Conservation (phyloP, 2,888 invertebrate genomes). For the Zelleria hepariella region DNA sequence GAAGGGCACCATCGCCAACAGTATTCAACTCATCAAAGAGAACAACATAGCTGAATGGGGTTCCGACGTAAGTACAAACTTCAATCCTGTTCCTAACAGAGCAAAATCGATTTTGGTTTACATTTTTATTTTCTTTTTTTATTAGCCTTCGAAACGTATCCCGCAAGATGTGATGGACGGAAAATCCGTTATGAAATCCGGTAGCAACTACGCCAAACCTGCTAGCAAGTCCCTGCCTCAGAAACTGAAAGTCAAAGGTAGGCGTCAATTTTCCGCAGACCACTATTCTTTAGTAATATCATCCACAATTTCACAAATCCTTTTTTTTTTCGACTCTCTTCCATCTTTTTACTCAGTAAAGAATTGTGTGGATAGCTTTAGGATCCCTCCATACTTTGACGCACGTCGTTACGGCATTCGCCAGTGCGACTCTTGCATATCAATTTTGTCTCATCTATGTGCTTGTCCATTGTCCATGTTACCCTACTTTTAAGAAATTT, state of each 20-base stretch:
- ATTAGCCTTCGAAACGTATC: slow-evolving; percentile 58
- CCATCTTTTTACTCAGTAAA: no score
- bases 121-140: slow-evolving; percentile 12
- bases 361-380: no score
- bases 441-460: no score
- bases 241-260: slow-evolving; percentile 62
- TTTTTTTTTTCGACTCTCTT: slow-evolving; percentile 7
- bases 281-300: no score
- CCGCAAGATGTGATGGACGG: slow-evolving; percentile 71
- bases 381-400: no score
- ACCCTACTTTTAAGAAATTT: no score
- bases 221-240: slow-evolving; percentile 47
- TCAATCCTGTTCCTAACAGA: background rate
- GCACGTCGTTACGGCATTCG: no score
- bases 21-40: slow-evolving; percentile 76
- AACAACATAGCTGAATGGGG: slow-evolving; percentile 89
- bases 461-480: no score
- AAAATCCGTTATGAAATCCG: slow-evolving; percentile 67
- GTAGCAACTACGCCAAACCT: slow-evolving; percentile 71
- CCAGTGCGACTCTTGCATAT: no score
- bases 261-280: no score
- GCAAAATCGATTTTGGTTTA: background rate
- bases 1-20: slow-evolving; percentile 68
- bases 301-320: background rate
- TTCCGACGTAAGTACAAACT: slow-evolving; percentile 74